Evolutionary conservation across 1,140 invertebrate genomes (phyloP).

Genomic region (Chymomyza costata): DNA sequence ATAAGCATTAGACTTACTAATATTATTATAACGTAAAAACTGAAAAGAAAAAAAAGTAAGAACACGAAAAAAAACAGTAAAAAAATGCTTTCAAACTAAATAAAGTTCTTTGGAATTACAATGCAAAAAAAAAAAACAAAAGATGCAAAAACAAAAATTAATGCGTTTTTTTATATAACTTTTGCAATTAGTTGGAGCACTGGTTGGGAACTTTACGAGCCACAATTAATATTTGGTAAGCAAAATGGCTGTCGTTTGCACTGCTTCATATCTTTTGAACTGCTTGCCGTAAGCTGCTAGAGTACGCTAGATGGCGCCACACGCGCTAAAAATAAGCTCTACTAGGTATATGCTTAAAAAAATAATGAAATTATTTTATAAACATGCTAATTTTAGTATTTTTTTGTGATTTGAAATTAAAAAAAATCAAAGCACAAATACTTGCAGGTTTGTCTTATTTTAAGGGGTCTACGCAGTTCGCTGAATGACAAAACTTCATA

Average conservation of each 20-base stretch:
- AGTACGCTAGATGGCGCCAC: conserved; percentile 7
- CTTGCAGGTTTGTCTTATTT: too few relatives aligned
- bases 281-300: background rate
- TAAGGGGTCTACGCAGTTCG: too few relatives aligned
- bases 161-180: background rate
- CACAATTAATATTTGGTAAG: too few relatives aligned
- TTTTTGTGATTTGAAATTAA: too few relatives aligned
- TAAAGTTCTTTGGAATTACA: conserved; percentile 73
- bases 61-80: conserved; percentile 36
- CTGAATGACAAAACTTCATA: too few relatives aligned
- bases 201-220: conserved; percentile 1
- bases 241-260: conserved; percentile 1
- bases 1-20: conserved; percentile 64
- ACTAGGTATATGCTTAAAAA: too few relatives aligned
- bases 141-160: conserved; percentile 34
- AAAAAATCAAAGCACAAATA: too few relatives aligned
- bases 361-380: too few relatives aligned
- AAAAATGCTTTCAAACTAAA: conserved; percentile 72
- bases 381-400: too few relatives aligned
- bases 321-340: background rate
- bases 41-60: conserved; percentile 40
- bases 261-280: background rate
- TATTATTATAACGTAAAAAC: conserved; percentile 64
- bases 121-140: conserved; percentile 52
- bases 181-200: background rate